phyloP scores from a whole-genome alignment of 2,113 vertebrate genomes.

The Xiphophorus maculatus region DNA sequence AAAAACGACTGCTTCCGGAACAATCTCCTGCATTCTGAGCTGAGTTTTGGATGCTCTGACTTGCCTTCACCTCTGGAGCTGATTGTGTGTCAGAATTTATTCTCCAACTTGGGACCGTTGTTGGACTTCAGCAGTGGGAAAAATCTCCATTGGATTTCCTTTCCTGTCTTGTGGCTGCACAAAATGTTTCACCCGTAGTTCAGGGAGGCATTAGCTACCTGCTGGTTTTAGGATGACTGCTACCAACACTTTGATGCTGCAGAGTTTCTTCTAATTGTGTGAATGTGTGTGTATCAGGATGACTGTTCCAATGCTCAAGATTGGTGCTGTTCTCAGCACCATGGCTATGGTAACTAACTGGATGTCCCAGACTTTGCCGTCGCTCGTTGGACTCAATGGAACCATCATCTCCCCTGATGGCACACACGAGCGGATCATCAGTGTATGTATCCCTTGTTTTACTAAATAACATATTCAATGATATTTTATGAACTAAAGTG shows the following conservation, averaged over 20 bases:
- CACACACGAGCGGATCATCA: conserved; percentile 77
- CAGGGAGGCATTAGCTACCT: conserved; percentile 14
- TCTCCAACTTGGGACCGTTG: conserved; percentile 46
- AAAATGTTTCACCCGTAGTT: conserved; percentile 31
- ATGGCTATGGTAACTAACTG: conserved; percentile 96
- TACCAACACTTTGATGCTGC: conserved; percentile 37
- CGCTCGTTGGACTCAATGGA: conserved; percentile 89
- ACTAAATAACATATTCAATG: neutral
- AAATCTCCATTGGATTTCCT: conserved; percentile 3
- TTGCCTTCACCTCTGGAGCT: conserved; percentile 31
- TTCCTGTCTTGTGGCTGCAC: neutral
- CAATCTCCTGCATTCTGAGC: conserved; percentile 46
- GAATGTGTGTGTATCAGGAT: conserved; percentile 73
- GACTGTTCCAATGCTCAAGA: conserved; percentile 91
- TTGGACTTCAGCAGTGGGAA: conserved; percentile 25
- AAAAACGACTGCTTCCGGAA: conserved; percentile 57
- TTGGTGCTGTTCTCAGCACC: conserved; percentile 92
- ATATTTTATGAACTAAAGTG: neutral
- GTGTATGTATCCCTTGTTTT: conserved; percentile 68
- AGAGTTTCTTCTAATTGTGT: conserved; percentile 38
- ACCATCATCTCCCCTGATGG: conserved; percentile 75
- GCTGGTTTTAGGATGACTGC: conserved; percentile 42
- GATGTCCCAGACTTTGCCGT: conserved; percentile 96
- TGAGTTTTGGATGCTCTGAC: conserved; percentile 41
- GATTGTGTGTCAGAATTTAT: conserved; percentile 37